phyloP scores from a whole-genome alignment of 1,140 invertebrate species.

The Aporrectodea caliginosa region DNA sequence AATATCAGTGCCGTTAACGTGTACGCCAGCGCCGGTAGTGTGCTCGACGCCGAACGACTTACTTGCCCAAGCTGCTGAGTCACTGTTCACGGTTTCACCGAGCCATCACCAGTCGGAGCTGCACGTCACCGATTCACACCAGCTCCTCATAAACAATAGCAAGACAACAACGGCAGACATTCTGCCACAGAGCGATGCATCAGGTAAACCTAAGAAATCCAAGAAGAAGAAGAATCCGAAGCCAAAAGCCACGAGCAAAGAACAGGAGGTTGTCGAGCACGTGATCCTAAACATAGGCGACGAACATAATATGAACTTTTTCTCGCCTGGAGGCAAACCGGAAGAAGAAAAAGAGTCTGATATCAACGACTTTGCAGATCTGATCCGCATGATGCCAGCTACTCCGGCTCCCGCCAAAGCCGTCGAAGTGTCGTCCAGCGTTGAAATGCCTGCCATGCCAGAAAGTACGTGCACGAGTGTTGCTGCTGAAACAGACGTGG shows the following conservation, averaged over 20 bases:
- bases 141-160: conserved; percentile 50
- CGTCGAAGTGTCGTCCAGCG: too few relatives aligned
- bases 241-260: neutral
- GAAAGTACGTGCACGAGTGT: too few relatives aligned
- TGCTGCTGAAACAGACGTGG: too few relatives aligned
- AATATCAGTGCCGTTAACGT: conserved; percentile 14
- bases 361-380: conserved; percentile 32
- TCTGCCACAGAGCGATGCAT: neutral
- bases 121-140: conserved; percentile 41
- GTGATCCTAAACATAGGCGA: neutral
- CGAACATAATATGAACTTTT: neutral
- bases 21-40: conserved; percentile 4
- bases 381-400: conserved; percentile 24
- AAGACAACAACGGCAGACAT: conserved; percentile 32
- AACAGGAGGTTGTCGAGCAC: neutral
- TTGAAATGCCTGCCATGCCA: too few relatives aligned
- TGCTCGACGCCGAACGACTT: conserved; percentile 44
- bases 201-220: conserved; percentile 12
- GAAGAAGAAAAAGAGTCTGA: conserved; percentile 29
- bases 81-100: conserved; percentile 47
- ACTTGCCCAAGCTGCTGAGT: conserved; percentile 55
- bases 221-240: conserved; percentile 27
- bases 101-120: conserved; percentile 35
- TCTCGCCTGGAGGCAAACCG: conserved; percentile 7
- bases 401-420: conserved; percentile 12